Evolutionary conservation across 2,113 vertebrate species (phyloP).

Genomic region (Arizona elegans): DNA sequence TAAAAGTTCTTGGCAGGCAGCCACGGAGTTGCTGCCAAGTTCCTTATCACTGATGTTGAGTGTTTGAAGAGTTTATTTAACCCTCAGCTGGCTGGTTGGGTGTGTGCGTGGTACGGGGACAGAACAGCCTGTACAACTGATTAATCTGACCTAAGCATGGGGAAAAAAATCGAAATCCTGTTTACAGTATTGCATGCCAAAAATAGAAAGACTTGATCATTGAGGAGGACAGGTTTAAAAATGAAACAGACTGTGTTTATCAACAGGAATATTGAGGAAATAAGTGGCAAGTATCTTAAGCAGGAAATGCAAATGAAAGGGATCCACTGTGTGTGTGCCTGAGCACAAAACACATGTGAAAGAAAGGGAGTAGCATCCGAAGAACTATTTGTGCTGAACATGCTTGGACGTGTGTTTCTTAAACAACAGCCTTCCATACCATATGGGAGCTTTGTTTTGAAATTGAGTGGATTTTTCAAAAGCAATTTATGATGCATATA

Average conservation of each 20-base stretch:
- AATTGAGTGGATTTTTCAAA: not conserved
- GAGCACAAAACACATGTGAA: not conserved
- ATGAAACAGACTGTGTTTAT: not conserved
- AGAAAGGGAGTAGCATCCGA: not conserved
- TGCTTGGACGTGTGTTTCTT: not conserved
- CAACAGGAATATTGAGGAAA: not conserved
- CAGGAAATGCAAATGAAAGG: not conserved
- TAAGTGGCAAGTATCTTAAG: not conserved
- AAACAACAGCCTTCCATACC: not conserved
- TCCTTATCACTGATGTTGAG: too few relatives aligned
- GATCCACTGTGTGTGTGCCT: fast-evolving
- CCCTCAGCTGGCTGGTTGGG: too few relatives aligned
- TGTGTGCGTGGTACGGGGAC: too few relatives aligned
- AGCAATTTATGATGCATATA: not conserved
- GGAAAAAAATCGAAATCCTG: not conserved
- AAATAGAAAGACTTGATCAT: not conserved
- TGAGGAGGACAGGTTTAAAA: not conserved
- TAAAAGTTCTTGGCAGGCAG: too few relatives aligned
- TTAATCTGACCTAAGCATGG: not conserved
- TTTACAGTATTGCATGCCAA: slow-evolving; percentile 1
- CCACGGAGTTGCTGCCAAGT: too few relatives aligned
- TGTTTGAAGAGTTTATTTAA: too few relatives aligned
- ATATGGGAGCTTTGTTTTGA: not conserved
- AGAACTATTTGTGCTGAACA: not conserved
- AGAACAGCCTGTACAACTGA: not conserved